Evolutionary conservation across 2,888 invertebrate genomes (phyloP), one percentile per base, ranked within the genome.

Genomic region (Clepsis dumicolana): DNA sequence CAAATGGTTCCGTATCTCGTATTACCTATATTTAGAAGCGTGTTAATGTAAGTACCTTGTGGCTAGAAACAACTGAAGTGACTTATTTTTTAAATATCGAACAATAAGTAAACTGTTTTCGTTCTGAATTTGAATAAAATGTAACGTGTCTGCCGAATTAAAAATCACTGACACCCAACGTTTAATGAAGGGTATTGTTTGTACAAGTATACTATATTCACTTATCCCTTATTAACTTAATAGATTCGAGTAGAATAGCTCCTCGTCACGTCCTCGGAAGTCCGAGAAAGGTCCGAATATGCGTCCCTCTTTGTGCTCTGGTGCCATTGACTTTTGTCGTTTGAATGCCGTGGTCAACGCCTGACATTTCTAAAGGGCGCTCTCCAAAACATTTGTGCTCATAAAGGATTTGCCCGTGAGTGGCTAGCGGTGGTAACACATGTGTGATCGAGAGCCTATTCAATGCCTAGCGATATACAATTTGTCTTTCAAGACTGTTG

Each of bases 321-420:
- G 80, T 83, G 87, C 85, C 80, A 85, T 86, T 85, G 82, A 80
- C 82, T 82, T 80, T 80, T 82, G 78, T 75, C 68, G 77, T 72
- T 77, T 77, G 76, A 79, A 80, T 78, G 75, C 76, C 74, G 80
- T 79, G 78, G 75, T 57, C 70, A 62, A 62, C 62, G 57, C 57
- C 52, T 63, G 62, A 32, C 69, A 60, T 69, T 69, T 64, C 32
- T 68, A 68, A 69, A 64, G 60, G 64, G 38, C 67, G 29, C 69
- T 61, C 65, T 69, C 54, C 64, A 64, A 57, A 57, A 52, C 53
- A 52, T 65, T 63, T 44, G 50, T 53, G 25, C 24, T 16, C 27
- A 69, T 60, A 60, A 59, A 62, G 64, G 59, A 60, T 62, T 29
- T 53, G 60, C 29, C 32, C 41, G 44, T 32, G 25, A 57, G 16